phyloP scores from a whole-genome alignment of 1,140 invertebrate genomes.

The Lysiphlebus fabarum region DNA sequence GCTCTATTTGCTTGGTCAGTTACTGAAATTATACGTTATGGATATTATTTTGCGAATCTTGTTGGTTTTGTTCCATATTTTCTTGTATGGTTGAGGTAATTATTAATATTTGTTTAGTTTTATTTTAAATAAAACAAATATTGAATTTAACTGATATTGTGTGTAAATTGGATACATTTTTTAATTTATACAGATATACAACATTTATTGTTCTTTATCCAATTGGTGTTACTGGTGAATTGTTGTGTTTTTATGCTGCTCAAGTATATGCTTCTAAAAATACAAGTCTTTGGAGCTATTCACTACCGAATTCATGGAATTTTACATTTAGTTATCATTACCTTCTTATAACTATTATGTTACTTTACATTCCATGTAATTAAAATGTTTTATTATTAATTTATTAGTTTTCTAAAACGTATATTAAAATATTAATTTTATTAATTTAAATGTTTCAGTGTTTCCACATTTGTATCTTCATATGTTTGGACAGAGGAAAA shows the following conservation, averaged over 20 bases:
- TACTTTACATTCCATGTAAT: constrained; percentile 82
- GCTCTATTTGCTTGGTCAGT: constrained; percentile 86
- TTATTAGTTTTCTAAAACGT: background rate
- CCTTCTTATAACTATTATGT: constrained; percentile 72
- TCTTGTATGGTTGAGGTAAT: constrained; percentile 71
- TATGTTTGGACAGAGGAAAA: constrained; percentile 83
- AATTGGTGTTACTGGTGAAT: constrained; percentile 89
- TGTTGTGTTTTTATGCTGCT: constrained; percentile 79
- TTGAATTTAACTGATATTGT: no score
- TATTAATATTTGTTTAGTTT: constrained; percentile 11
- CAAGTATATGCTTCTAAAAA: constrained; percentile 63
- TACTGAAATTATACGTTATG: constrained; percentile 92
- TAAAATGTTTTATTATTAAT: background rate
- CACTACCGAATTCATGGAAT: constrained; percentile 83
- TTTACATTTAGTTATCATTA: constrained; percentile 85
- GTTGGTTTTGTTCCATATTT: constrained; percentile 70
- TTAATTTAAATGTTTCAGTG: constrained; percentile 57
- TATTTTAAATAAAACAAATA: no score
- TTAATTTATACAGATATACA: constrained; percentile 73
- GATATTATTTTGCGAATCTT: constrained; percentile 83
- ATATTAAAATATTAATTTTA: background rate
- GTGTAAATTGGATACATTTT: constrained; percentile 3
- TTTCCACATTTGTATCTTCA: constrained; percentile 81
- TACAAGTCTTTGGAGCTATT: constrained; percentile 68
- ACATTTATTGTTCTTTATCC: constrained; percentile 92